A percentile compares a stretch with the other conserved stretches of the same genome.
These are phyloP conservation scores for Clusia tigrina DNA, from an alignment of 2,888 invertebrate genomes.

Conservation along the genomic window DNA sequence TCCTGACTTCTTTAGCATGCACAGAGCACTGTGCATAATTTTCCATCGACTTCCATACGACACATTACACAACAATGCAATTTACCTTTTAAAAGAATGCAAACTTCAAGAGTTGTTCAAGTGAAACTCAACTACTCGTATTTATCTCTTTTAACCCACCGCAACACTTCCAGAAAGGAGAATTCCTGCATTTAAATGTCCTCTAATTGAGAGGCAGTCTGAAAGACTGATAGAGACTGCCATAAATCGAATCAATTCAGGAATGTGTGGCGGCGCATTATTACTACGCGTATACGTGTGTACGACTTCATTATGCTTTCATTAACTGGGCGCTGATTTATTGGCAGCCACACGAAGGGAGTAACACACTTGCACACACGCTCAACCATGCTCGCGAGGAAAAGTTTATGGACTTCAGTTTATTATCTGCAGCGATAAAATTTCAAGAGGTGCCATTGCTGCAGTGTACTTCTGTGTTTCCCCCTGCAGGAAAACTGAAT, in stretches of 20 bases:
- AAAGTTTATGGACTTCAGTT: not conserved
- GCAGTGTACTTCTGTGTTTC: too few species aligned
- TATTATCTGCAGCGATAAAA: constrained; percentile 8
- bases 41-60: too few species aligned
- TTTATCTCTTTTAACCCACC: not conserved
- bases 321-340: not conserved
- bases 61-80: too few species aligned
- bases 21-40: too few species aligned
- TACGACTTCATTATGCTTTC: not conserved
- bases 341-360: not conserved
- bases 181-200: too few species aligned
- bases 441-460: not conserved
- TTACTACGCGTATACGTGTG: not conserved
- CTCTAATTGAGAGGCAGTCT: too few species aligned
- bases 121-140: too few species aligned
- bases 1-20: too few species aligned
- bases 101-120: too few species aligned
- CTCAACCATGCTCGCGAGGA: not conserved
- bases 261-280: not conserved
- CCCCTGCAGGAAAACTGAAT: too few species aligned
- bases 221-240: not conserved
- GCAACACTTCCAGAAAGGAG: too few species aligned
- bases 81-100: too few species aligned
- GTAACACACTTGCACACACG: not conserved
- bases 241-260: not conserved